Conservation (phyloP, 2,797 vertebrate species). For the Zenarchopterus dispar region DNA sequence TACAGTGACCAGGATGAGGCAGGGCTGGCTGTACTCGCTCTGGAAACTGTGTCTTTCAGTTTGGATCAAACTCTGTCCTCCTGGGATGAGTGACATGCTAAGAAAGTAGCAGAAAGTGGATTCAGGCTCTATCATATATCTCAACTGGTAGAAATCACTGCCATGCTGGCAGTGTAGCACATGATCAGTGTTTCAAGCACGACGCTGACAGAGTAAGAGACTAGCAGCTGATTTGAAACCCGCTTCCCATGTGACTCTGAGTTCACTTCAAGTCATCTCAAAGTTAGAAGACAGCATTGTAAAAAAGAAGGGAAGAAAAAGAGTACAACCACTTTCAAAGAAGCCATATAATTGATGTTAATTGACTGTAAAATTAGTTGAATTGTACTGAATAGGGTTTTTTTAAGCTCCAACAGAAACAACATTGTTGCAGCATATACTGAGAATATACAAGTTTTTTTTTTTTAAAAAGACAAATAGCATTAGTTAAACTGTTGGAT, state of each 20-base stretch:
- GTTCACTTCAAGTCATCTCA: conserved; percentile 19
- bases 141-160: conserved; percentile 59
- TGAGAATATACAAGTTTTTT: too few species aligned
- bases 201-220: conserved; percentile 23
- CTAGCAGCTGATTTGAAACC: conserved; percentile 51
- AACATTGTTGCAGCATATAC: too few species aligned
- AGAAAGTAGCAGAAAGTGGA: conserved; percentile 75
- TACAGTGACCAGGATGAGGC: conserved; percentile 69
- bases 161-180: conserved; percentile 39
- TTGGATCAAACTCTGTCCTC: conserved; percentile 66
- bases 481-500: too few species aligned
- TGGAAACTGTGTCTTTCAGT: conserved; percentile 68
- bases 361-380: too few species aligned
- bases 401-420: too few species aligned
- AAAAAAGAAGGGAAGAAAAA: not conserved
- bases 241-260: conserved; percentile 20
- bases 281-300: conserved; percentile 9
- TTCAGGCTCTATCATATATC: conserved; percentile 70
- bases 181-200: conserved; percentile 32
- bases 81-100: conserved; percentile 69
- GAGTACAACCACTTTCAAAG: too few species aligned
- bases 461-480: too few species aligned
- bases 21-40: conserved; percentile 58
- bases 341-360: too few species aligned
- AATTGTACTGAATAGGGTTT: too few species aligned